Evolutionary conservation across 1,140 invertebrate genomes (phyloP), one percentile per base, ranked within the genome.

Genomic region (Platyura marginata): DNA sequence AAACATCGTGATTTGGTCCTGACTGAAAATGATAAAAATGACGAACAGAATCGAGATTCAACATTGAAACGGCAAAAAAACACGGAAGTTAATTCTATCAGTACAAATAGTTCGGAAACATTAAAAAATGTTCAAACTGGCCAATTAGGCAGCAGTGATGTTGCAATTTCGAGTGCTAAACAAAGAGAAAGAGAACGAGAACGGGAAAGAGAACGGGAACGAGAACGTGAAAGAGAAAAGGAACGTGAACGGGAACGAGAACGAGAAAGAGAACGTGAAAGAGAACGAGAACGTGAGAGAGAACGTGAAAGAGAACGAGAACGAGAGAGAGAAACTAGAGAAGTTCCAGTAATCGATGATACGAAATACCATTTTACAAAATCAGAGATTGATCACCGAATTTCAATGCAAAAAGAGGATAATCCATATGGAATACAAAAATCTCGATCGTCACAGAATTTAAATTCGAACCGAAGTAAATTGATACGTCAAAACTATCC

Each of bases 1-100:
- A 76, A 79, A 53, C 83, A 86, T 55, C 64, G 81, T n/a, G 83
- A 84, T 40, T 65, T 86, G 34, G 80, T 87, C 47, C 64, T 58
- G 9, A 66, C 64, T 51, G 55, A 70, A 55, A 61, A 54, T 53
- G 23, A 49, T 47, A 58, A 64, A 49, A 56, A 55, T 55, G 49
- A 53, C 32, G 49, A 61, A 46, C 49, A 61, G 42, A 51, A 49
- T 41, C 18, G 40, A 45, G 15, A 48, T 44, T 1, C 41, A 44
- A 43, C 39, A 41, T 34, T 21, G 43, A 46, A 44, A 37, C 49
- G 43, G 18, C 36, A 37, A 42, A 32, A 40, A 10, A 42, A 15
- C 20, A 13, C 18, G 21, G 19, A 35, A 15, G 42, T 47, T 39
- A 41, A 49, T 45, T 46, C 50, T 21, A 62, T 58, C 40, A 71